Evolutionary conservation across 2,113 vertebrate species (phyloP), one percentile per base, ranked within the genome.

Genomic region (Paraplagusia blochii): DNA sequence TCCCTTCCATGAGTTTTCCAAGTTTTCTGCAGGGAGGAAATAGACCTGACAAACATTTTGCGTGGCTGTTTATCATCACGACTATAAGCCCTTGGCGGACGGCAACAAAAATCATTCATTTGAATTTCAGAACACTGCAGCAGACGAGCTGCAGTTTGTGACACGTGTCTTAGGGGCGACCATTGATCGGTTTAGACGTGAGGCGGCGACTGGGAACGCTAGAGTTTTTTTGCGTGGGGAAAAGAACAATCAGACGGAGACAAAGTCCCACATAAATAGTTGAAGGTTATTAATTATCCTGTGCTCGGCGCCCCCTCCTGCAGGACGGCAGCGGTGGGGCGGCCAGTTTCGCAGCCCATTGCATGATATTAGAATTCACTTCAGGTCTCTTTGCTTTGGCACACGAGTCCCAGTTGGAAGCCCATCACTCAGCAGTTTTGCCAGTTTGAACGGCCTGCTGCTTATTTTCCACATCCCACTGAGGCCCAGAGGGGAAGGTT

Each of bases 121-220:
- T 71, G 45, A 75, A 81, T 79, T 77, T 74, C 74, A 79, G 79
- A 81, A 72, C 66, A 68, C 58, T 66, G 72, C 64, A 68, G 72
- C 69, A 71, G 34, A 55, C 7, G 40, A 2, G 6, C 11, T 42
- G 63, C 65, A 19, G 58, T 55, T 64, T 55, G 53, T 58, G 54
- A 33, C 61, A 58, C 46, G n/a, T n/a, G n/a, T n/a, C n/a, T n/a
- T n/a, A n/a, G n/a, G n/a, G n/a, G 15, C 65, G 18, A 35, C 14
- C 1, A 8, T 5, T 1, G 11, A 19, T n/a, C 17, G 3, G 8
- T 64, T 44, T 13, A n/a, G 14, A 46, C 19, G 11, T 15, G 13
- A 44, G 69, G 70, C 61, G 38, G 46, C 5, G 17, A 15, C 36
- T 43, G 16, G 2, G 52, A 51, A 56, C 4, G 0, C 49, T 45